These are phyloP conservation scores for Ondatra zibethicus DNA, from an alignment of 2,113 vertebrate species.

Conservation along the genomic window DNA sequence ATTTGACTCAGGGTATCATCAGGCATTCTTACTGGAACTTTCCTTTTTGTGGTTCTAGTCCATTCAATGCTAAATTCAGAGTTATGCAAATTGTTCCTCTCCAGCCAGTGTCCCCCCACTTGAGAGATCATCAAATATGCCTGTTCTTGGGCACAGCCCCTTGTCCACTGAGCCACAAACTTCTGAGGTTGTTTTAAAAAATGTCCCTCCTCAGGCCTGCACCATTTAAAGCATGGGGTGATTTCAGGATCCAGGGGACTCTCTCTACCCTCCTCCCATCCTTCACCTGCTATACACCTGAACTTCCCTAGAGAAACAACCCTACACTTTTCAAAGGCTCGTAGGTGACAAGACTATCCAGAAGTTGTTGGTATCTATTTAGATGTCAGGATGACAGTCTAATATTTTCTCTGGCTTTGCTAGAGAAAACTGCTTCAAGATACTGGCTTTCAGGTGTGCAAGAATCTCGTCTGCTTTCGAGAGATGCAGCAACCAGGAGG, in stretches of 20 bases:
- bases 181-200: not conserved
- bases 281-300: not conserved
- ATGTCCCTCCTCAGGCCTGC: not conserved
- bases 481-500: not conserved
- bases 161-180: not conserved
- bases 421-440: constrained; percentile 34
- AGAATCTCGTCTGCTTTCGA: not conserved
- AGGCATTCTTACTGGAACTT: not conserved
- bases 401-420: not conserved
- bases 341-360: not conserved
- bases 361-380: not conserved
- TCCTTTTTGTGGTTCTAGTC: not conserved
- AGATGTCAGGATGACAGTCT: not conserved
- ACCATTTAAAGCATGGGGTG: not conserved
- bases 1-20: not conserved
- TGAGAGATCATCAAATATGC: not conserved
- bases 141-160: not conserved
- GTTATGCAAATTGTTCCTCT: not conserved
- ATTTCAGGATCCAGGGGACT: not conserved
- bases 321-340: constrained; percentile 5
- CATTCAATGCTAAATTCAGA: no score
- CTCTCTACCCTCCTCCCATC: not conserved
- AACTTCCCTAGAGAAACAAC: not conserved
- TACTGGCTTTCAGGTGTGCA: not conserved
- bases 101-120: not conserved